A percentile compares a stretch with the other conserved stretches of the same genome.
phyloP scores from a whole-genome alignment of 2,113 vertebrate genomes.

The Oceanodroma tethys region DNA sequence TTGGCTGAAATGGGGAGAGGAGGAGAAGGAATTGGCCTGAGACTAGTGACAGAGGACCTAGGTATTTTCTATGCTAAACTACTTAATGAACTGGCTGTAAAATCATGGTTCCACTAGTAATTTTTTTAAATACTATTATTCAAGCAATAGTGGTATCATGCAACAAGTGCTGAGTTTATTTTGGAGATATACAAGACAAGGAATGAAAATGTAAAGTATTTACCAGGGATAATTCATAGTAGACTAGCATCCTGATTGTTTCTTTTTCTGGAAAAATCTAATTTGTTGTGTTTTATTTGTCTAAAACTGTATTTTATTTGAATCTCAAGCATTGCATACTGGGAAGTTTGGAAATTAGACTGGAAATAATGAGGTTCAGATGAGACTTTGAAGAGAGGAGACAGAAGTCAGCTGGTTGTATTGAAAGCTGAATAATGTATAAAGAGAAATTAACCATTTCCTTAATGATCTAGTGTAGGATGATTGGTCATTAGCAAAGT shows the following conservation, averaged over 20 bases:
- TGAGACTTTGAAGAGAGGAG: background rate
- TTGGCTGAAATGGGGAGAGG: background rate
- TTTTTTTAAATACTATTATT: background rate
- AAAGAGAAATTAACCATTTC: constrained; percentile 17
- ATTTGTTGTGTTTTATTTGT: background rate
- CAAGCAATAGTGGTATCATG: background rate
- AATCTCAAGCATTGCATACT: background rate
- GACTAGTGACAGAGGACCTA: background rate
- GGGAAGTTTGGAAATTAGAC: background rate
- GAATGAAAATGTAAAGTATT: background rate
- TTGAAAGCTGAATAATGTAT: background rate
- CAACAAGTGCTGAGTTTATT: background rate
- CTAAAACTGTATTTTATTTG: background rate
- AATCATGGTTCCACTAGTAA: background rate
- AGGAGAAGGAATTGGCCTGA: background rate
- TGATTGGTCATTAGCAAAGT: background rate
- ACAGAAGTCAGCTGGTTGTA: background rate
- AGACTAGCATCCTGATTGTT: background rate
- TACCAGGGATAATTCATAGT: background rate
- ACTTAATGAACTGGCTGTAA: background rate
- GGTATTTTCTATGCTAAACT: background rate
- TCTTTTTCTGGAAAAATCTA: background rate
- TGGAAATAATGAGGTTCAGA: background rate
- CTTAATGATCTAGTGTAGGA: background rate
- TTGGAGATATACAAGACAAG: background rate